A percentile compares a stretch with the other conserved stretches of the same genome.
These are phyloP conservation scores for Semnornis frantzii DNA, from an alignment of 2,113 vertebrate genomes.

Conservation along the genomic window DNA sequence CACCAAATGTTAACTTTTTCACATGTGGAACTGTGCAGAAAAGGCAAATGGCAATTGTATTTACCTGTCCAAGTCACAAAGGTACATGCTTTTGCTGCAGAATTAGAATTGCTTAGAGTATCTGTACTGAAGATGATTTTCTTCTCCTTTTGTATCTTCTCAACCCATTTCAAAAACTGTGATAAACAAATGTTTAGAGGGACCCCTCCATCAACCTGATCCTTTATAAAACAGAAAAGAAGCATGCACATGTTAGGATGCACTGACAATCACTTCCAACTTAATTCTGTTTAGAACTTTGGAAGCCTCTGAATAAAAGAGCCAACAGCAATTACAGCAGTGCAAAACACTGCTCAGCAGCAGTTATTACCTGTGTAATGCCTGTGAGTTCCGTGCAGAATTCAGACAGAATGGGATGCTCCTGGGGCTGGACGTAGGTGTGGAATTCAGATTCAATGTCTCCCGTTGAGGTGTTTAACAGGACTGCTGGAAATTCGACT, in stretches of 20 bases:
- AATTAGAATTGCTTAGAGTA: not conserved
- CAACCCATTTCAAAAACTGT: constrained; percentile 90
- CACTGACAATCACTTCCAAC: not conserved
- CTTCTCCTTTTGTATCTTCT: constrained; percentile 82
- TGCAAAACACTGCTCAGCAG: not conserved
- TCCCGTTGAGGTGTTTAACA: constrained; percentile 86
- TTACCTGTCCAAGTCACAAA: constrained; percentile 98
- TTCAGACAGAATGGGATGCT: constrained; percentile 85
- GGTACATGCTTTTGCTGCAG: constrained; percentile 77
- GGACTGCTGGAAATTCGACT: constrained; percentile 95
- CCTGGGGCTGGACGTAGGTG: constrained; percentile 90
- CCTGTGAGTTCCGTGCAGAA: constrained; percentile 93
- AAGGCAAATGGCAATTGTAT: not conserved
- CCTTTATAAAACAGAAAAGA: constrained; percentile 71
- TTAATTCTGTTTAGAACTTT: not conserved
- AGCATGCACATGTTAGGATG: not conserved
- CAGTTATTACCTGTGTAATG: constrained; percentile 85
- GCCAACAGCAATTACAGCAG: constrained; percentile 42
- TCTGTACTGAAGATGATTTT: constrained; percentile 77
- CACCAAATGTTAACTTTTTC: not conserved
- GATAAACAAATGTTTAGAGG: constrained; percentile 92
- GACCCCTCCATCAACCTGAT: constrained; percentile 88
- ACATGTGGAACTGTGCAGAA: not conserved
- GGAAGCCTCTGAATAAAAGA: not conserved
- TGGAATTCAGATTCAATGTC: constrained; percentile 90